Base-by-base conservation (phyloP, 2,888 invertebrate genomes). In the Hypercompe scribonia region DNA sequence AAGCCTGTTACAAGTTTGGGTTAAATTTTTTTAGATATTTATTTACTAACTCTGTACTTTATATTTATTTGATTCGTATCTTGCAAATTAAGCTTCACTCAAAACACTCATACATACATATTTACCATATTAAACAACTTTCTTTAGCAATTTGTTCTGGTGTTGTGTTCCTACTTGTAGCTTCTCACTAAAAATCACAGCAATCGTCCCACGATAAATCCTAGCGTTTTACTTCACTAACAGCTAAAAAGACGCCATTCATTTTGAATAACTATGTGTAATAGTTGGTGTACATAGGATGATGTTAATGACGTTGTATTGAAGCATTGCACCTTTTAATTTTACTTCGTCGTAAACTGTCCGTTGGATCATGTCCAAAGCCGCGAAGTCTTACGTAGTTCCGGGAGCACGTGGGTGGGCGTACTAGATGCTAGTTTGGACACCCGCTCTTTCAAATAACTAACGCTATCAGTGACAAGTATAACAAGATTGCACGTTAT, bases 331-430 rank as follows among this genome's bases (percentile, higher is more conserved):
- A 92, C 90, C 92, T 91, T 93, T 92, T 92, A 92, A 91, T 91
- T 92, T 91, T 92, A 90, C 90, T 89, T 87, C 83, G 84, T 88
- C 89, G 91, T 92, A 91, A 92, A 91, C 91, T 88, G 89, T 89
- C 86, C 85, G 85, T 92, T 95, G 95, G 95, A 92, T 77, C 86
- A 75, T 81, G 86, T 90, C 95, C 95, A 95, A 90, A 87, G 86
- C 83, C 83, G 83, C 81, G 75, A 83, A 81, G 84, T 83, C 78
- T 80, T 78, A 81, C 85, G 84, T 85, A 81, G 87, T 89, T 88
- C 88, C 88, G 86, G 88, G 78, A 80, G 86, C 89, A 90, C 88
- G 90, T 91, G 91, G 91, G 92, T 90, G 91, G 75, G 65, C 75
- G 67, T 36, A 63, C 36, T 42, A 58, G 31, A 58, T 33, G 66